Percentiles rank a stretch among this genome's conserved stretches.
Evolutionary conservation across 2,888 invertebrate species (phyloP).

Genomic region (Hofmannophila pseudospretella): DNA sequence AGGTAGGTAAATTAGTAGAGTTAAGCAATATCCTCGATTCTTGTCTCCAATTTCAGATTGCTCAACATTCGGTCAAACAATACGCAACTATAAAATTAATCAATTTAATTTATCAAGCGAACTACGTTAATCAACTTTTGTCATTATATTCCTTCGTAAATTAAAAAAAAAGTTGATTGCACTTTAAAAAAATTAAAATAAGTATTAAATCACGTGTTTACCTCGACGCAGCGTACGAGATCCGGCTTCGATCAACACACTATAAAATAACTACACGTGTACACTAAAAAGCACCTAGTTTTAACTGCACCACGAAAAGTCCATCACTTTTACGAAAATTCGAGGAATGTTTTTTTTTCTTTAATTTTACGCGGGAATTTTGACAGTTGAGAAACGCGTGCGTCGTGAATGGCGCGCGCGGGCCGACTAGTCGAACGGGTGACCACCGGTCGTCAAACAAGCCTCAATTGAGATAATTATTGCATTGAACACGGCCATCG

Average conservation of each 20-base stretch:
- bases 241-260: conserved; percentile 24
- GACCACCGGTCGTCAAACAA: conserved; percentile 16
- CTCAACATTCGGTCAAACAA: too few relatives aligned
- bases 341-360: neutral
- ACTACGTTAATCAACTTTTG: too few relatives aligned
- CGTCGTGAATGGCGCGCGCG: conserved; percentile 35
- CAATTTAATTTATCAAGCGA: too few relatives aligned
- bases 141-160: too few relatives aligned
- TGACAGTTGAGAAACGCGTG: conserved; percentile 34
- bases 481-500: conserved; percentile 38
- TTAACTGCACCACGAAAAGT: conserved; percentile 5
- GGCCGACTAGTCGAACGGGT: conserved; percentile 34
- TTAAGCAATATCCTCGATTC: too few relatives aligned
- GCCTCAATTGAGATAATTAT: conserved; percentile 35
- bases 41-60: too few relatives aligned
- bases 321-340: conserved; percentile 5
- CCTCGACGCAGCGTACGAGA: conserved; percentile 24
- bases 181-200: conserved; percentile 11
- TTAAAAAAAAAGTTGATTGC: too few relatives aligned
- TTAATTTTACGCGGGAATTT: conserved; percentile 7
- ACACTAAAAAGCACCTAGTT: conserved; percentile 12
- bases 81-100: too few relatives aligned
- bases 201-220: conserved; percentile 23
- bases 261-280: conserved; percentile 22
- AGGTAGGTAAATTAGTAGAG: too few relatives aligned